Evolutionary conservation across 1,140 invertebrate species (phyloP), one percentile per base, ranked within the genome.

Genomic region (Ceratosolen fusciceps): DNA sequence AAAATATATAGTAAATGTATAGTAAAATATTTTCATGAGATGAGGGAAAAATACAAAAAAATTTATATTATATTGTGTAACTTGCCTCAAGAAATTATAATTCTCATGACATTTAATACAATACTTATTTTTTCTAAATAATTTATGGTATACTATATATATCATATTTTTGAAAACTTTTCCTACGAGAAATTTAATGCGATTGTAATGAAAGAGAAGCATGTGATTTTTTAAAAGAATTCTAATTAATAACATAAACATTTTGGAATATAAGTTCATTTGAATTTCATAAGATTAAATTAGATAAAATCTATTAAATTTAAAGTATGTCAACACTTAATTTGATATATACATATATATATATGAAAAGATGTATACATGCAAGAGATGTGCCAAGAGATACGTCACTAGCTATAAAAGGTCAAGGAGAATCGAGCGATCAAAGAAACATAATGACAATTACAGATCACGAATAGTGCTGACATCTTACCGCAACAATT

Each of bases 401-500:
- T 54, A 9, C 24, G 9, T 54, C 21, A 54, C n/a, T 54, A 16
- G 60, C 10, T 24, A 29, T 3, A 54, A 54, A 54, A 54, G 58
- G 16, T 19, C 26, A 31, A 62, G 24, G 16, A 62, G 29, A 62
- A 29, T 31, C 24, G 1, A 62, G n/a, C n/a, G 9, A 62, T 16
- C 58, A 31, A 31, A 31, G 19, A 9, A n/a, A 54, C 5, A 54
- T 43, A n/a, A n/a, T 54, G 4, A 5, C 1, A 21, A 24, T 4
- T 54, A 54, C 60, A 47, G 43, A n/a, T 43, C 43, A n/a, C 29
- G 60, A 76, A 76, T 67, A n/a, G 62, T 76, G 74, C 74, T 67
- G 74, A 76, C 74, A 47, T 76, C 60, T 62, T 56, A 60, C 26
- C 47, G 60, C 52, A 60, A 76, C 74, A 58, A 76, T 76, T 67